Evolutionary conservation across 2,797 vertebrate species (phyloP), one percentile per base, ranked within the genome.

Genomic region (Salarias fasciatus): DNA sequence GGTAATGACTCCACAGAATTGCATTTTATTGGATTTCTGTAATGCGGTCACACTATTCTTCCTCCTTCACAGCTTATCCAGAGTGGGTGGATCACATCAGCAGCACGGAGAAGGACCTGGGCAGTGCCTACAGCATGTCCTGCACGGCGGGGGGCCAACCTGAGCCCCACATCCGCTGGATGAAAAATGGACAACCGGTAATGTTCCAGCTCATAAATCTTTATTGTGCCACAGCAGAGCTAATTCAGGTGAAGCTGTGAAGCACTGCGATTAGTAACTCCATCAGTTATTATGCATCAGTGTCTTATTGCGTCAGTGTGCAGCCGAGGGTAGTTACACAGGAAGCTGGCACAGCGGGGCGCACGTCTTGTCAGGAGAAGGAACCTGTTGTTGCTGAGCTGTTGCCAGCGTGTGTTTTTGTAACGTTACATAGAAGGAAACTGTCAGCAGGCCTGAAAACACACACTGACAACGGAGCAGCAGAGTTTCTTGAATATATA

Each of bases 41-140:
- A 46, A 67, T 9, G 8, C 6, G 49, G 3, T 44, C 49, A 44
- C 51, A 47, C 15, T 54, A 12, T 41, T 46, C 58, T 42, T 46
- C 12, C 44, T 79, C 36, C 53, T 51, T 68, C 82, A 53, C 79
- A 99, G 98, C 96, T 30, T 91, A 91, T 85, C 97, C 98, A 3
- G 94, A 97, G 80, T 99, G 97, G 97, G 91, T 94, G 50, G 94
- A 96, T 76, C 92, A 94, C 75, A 97, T 99, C 86, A 95, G 91
- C 74, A 96, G 94, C 83, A 93, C 92, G 10, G 95, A 99, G 75
- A 93, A 86, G 80, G 95, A 97, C 84, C 94, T 99, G 60, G 85
- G 91, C 63, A 97, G 95, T 42, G 91, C 95, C 68, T 93, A 97
- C 55, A 93, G 93, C 28, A 96, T 97, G 96, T 93, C 94, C 53